A percentile compares a stretch with the other conserved stretches of the same genome.
Conservation (phyloP, 2,113 vertebrate species). For the Vanacampus margaritifer region DNA sequence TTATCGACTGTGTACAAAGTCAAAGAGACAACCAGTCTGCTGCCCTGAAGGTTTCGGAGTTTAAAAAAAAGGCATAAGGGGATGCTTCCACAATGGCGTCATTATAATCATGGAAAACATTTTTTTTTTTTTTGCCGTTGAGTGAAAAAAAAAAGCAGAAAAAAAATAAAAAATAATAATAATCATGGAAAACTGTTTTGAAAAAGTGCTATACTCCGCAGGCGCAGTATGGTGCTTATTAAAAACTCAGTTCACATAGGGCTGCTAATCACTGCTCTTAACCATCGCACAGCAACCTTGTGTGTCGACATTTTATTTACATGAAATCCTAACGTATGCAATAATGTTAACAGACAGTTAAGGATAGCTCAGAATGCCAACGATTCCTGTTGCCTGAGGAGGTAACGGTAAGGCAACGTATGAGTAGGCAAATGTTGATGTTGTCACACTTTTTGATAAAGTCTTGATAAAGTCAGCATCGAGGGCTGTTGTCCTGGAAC, state of each 20-base stretch:
- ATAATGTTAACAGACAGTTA: not conserved
- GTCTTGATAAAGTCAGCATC: not conserved
- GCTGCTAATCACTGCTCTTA: constrained; percentile 25
- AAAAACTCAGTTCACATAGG: not conserved
- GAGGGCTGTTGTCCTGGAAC: constrained; percentile 1
- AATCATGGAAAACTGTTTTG: not conserved
- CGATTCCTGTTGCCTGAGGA: not conserved
- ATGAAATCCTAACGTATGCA: not conserved
- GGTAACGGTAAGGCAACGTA: not conserved
- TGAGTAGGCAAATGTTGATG: not conserved
- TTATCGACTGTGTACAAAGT: constrained; percentile 9
- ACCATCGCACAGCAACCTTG: not conserved
- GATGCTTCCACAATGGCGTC: constrained; percentile 10
- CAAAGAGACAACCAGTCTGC: constrained; percentile 40
- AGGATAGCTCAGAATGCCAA: not conserved
- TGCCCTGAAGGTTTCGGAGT: constrained; percentile 18
- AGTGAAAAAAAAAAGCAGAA: too few relatives aligned
- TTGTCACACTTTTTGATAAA: not conserved
- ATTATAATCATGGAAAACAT: not conserved
- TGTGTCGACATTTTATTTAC: constrained; percentile 12
- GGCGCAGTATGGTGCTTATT: not conserved
- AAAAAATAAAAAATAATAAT: too few relatives aligned
- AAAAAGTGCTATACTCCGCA: not conserved
- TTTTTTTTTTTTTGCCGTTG: too few relatives aligned
- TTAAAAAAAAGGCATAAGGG: constrained; percentile 3